Base-by-base conservation (phyloP, 2,113 vertebrate genomes). In the Antennarius striatus region DNA sequence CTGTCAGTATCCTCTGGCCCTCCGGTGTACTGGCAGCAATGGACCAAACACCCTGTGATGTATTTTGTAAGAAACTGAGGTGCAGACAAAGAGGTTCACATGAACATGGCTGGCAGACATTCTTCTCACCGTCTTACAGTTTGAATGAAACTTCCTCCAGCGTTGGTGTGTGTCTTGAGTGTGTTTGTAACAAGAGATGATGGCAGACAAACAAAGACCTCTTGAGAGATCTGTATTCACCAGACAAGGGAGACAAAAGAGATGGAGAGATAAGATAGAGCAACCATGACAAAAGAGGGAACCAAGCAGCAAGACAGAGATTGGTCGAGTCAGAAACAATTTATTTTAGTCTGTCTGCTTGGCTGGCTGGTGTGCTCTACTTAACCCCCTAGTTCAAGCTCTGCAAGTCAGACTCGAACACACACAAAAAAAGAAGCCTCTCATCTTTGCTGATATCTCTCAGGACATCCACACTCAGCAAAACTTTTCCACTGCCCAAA, bases 351-450 rank as follows among this genome's bases (percentile, higher is more conserved):
- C 56, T 89, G 28, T 63, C 63, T 75, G 73, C 80, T 60, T 74
- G 72, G 67, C 57, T 76, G 68, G 59, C 51, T 81, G 66, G 72
- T 84, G 77, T 83, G 79, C 86, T 88, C 86, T 63, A 79, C 56
- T 89, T 83, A 75, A 71, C 69, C 61, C 56, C 28, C 45, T 63
- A 3, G 70, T 77, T 77, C 68, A 85, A 86, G 86, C 71, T 79
- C 22, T 47, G 77, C 75, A 62, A 69, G 56, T 67, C 69, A 36
- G 32, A 36, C 49, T 49, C 49, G 42, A 46, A 60, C 28, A 65
- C 32, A 63, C n/a, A 56, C 15, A 40, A 40, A 56, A 62, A 56
- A 47, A 43, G 30, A 61, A 60, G 10, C 7, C 55, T 53, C 49
- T 62, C 16, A 11, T 76, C 60, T 50, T 50, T 59, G 48, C 40